Evolutionary conservation across 64 coral and sea anemone genomes (phyloP).

Genomic region (Actinia tenebrosa): DNA sequence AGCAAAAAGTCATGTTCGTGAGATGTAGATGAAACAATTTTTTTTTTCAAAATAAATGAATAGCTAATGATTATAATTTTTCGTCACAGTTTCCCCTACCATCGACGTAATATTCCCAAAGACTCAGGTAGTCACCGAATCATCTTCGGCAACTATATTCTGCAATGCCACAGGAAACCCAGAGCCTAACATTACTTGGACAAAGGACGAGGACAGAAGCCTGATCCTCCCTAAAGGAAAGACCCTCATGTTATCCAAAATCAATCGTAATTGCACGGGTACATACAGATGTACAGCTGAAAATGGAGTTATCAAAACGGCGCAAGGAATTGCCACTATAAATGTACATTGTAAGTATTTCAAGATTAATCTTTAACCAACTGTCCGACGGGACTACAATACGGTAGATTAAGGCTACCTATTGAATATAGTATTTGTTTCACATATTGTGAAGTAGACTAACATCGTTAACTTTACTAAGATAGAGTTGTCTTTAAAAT

Average conservation of each 20-base stretch:
- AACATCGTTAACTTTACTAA: no score
- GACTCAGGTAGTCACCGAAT: constrained; percentile 23
- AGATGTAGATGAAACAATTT: no score
- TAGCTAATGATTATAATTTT: no score
- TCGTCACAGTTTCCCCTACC: neutral
- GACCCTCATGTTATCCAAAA: neutral
- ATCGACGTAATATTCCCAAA: constrained; percentile 20
- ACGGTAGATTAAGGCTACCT: no score
- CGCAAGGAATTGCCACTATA: neutral
- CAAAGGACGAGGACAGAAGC: neutral
- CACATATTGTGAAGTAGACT: no score
- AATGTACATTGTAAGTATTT: constrained; percentile 33
- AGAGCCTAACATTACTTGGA: constrained; percentile 37
- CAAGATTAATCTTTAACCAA: no score
- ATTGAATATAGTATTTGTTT: no score
- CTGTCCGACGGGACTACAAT: no score
- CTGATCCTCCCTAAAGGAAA: neutral
- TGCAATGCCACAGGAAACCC: constrained; percentile 54
- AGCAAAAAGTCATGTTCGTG: no score
- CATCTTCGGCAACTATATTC: neutral
- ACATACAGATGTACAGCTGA: constrained; percentile 26
- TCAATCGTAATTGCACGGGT: constrained; percentile 5
- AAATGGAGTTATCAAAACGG: constrained; percentile 9
- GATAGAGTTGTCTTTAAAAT: no score
- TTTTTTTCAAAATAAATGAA: no score